Evolutionary conservation across 2,113 vertebrate genomes (phyloP), one percentile per base, ranked within the genome.

Genomic region (Neodontobutis hainanensis): DNA sequence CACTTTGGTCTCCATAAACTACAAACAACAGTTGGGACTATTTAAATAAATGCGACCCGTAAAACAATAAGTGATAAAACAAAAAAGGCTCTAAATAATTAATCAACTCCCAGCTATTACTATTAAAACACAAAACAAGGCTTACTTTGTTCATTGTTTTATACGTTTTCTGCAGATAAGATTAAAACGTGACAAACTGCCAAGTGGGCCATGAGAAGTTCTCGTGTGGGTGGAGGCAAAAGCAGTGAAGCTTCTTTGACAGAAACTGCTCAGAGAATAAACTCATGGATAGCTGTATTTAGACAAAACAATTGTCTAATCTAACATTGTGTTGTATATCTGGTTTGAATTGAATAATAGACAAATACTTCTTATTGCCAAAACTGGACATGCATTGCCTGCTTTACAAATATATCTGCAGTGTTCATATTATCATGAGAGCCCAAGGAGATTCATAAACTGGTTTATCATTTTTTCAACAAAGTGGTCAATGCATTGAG

Each of bases 401-500:
- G 6, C 40, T 14, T 66, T 65, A 49, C 44, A 49, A 65, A 14
- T 4, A 45, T 68, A 49, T 46, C 11, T n/a, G 4, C 34, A 49
- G 32, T 47, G 8, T 59, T 45, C 9, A 3, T 15, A 64, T 73
- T 56, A 61, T 34, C 68, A 49, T 52, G 38, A 7, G 10, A 43
- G 52, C 74, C 27, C 19, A 27, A 40, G 27, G 19, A 68, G 56
- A 75, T 63, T 58, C 56, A 77, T 56, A 65, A 77, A 73, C 44
- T 55, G 34, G 65, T 61, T 75, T 58, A 65, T 85, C 55, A 61
- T 53, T 40, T 83, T 80, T 68, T 69, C 69, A 56, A 65, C 70
- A 77, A 77, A 66, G 50, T 67, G 53, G 71, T 84, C 71, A 56
- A 75, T 48, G 66, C 80, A 66, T 78, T 77, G 0, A 56, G 51